Conservation (phyloP, 2,888 invertebrate genomes). For the Neoitamus cyanurus region DNA sequence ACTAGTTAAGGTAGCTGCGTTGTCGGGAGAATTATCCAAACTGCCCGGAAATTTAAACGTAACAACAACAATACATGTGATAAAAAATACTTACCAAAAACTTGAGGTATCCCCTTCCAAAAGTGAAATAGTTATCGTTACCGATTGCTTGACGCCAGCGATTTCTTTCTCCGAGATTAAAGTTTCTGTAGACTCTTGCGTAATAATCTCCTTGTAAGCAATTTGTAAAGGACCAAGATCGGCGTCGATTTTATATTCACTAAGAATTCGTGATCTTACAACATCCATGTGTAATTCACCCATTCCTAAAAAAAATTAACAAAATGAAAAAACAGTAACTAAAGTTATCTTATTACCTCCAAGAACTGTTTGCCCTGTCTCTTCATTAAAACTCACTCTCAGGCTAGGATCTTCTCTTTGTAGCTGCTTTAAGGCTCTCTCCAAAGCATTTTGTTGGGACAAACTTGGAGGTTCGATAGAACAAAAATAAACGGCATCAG, state of each 20-base stretch:
- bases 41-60: constrained; percentile 60
- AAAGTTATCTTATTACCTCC: constrained; percentile 71
- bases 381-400: constrained; percentile 77
- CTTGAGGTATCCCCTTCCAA: constrained; percentile 66
- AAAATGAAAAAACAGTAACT: neutral
- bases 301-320: constrained; percentile 77
- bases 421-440: constrained; percentile 82
- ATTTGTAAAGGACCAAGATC: constrained; percentile 93
- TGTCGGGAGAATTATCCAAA: constrained; percentile 76
- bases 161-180: constrained; percentile 64
- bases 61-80: too few relatives aligned
- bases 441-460: constrained; percentile 79
- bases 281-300: constrained; percentile 97
- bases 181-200: constrained; percentile 56
- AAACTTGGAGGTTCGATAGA: constrained; percentile 92
- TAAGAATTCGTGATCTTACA: constrained; percentile 85
- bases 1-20: constrained; percentile 74
- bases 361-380: constrained; percentile 88
- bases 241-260: constrained; percentile 91
- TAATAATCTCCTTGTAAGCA: constrained; percentile 85
- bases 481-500: constrained; percentile 97
- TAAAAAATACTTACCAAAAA: constrained; percentile 65
- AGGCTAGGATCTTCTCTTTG: constrained; percentile 93
- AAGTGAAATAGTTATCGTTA: constrained; percentile 63
- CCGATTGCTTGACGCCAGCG: constrained; percentile 63